Base-by-base conservation (phyloP, 2,888 invertebrate species). In the Xanthia icteritia region DNA sequence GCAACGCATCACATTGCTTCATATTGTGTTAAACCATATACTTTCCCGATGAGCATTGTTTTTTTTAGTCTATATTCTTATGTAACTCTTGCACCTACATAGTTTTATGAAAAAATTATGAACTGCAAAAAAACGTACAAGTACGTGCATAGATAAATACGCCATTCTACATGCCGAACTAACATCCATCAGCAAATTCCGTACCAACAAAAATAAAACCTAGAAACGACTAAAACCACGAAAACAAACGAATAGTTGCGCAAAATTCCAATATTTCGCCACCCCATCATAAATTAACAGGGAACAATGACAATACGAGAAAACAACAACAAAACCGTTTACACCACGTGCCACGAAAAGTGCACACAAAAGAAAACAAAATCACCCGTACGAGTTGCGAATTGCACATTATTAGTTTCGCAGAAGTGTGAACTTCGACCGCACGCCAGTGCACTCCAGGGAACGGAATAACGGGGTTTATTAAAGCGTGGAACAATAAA, bases 401-500 rank as follows among this genome's bases (percentile, higher is more conserved):
- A 87, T 88, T 87, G 90, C 90, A 90, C 90, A 89, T 92, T 94
- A 94, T 93, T 94, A 94, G 92, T 93, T 93, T 90, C 88, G 85
- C 86, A 87, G 84, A 85, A 89, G 88, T 86, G 85, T 82, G 83
- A 75, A 79, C 72, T 85, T 85, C 84, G 85, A 88, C 84, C 88
- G 87, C 68, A 86, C 73, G 76, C 92, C 93, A 92, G 88, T 88
- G 91, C 90, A 89, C 94, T 93, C 87, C 81, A 84, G 88, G 92
- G 89, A 91, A 89, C 89, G 90, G 87, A 89, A 89, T 90, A 88
- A 89, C 91, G 91, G 90, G 91, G 90, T 91, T 93, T 91, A 94
- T 94, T 94, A 95, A 95, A 95, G 94, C 93, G 93, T 90, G 91
- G 89, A 88, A 94, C 93, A 92, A 95, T 96, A 96, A 96, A 96